Base-by-base conservation (phyloP, 2,113 vertebrate genomes). In the Pteropus alecto region DNA sequence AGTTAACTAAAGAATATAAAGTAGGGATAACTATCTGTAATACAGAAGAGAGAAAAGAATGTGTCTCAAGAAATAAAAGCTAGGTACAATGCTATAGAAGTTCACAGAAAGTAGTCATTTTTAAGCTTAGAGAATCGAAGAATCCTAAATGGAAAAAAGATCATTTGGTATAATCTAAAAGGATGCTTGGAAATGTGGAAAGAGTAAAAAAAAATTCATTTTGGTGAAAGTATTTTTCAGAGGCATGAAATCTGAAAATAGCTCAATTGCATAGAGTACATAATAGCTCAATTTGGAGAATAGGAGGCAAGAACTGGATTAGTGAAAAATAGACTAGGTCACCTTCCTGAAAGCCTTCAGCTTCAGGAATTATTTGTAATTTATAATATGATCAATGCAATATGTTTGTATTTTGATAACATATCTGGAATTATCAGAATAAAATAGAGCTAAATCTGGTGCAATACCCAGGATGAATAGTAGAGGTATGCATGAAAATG, bases 141-240 rank as follows among this genome's bases (percentile, higher is more conserved):
- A 94, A 86, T 15, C 1, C 22, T 67, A 85, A 89, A 51, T 81
- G 79, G 70, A 51, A 73, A 87, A 93, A 51, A 3, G 3, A 33
- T 82, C 30, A 68, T 87, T 74, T 6, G 2, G 1, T 35, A 89
- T 85, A 63, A 79, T 35, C 24, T 91, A 51, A 84, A 92, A 85
- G 41, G 63, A 83, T 83, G 22, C 79, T 61, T 60, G 18, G 28
- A 60, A 79, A 67, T 84, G 51, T 77, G 68, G 63, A 82, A 92
- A 76, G 24, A 70, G 10, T n/a, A n/a, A n/a, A n/a, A n/a, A n/a
- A n/a, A n/a, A n/a, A n/a, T n/a, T 93, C 71, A 85, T 90, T 43
- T 92, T 67, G 70, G 73, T 4, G 33, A 94, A 94, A 93, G 33
- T 79, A 61, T 65, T 86, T 96, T 93, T 86, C 38, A 90, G 73